phyloP scores from a whole-genome alignment of 2,888 invertebrate species.

The Drosophila robusta region DNA sequence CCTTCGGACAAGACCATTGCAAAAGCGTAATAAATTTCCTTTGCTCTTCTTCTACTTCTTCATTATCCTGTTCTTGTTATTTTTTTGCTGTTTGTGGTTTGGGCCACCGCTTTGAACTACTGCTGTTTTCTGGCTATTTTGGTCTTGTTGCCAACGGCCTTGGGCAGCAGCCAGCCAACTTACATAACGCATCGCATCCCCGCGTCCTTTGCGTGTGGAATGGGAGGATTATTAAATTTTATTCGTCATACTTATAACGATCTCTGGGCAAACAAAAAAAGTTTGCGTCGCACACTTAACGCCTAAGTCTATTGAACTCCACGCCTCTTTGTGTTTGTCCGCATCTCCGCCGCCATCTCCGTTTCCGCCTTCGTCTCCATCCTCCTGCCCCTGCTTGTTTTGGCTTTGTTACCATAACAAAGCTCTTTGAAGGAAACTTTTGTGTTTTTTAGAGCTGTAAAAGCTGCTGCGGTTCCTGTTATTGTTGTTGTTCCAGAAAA shows the following conservation, averaged over 20 bases:
- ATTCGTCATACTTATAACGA: constrained; percentile 35
- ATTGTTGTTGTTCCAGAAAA: constrained; percentile 14
- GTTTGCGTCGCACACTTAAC: constrained; percentile 33
- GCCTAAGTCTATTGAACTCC: constrained; percentile 52
- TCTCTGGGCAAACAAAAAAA: constrained; percentile 39
- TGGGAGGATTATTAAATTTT: constrained; percentile 50
- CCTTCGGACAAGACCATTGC: constrained; percentile 67
- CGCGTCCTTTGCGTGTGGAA: constrained; percentile 4
- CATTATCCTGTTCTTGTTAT: constrained; percentile 28
- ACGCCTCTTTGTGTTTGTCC: constrained; percentile 1
- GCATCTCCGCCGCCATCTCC: background rate
- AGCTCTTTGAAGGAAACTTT: constrained; percentile 30
- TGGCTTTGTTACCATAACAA: background rate
- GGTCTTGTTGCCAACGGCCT: constrained; percentile 52
- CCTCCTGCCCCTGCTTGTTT: background rate
- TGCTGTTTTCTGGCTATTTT: constrained; percentile 44
- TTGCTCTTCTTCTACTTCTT: constrained; percentile 26
- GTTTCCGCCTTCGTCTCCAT: background rate
- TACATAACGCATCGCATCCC: constrained; percentile 56
- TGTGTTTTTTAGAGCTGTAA: constrained; percentile 10
- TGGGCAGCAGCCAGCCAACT: constrained; percentile 43
- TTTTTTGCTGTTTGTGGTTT: constrained; percentile 17
- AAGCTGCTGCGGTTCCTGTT: constrained; percentile 10
- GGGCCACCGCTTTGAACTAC: constrained; percentile 23
- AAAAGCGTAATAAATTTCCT: constrained; percentile 55